These are phyloP conservation scores for Trematomus bernacchii DNA, from an alignment of 2,797 vertebrate species.

Conservation along the genomic window DNA sequence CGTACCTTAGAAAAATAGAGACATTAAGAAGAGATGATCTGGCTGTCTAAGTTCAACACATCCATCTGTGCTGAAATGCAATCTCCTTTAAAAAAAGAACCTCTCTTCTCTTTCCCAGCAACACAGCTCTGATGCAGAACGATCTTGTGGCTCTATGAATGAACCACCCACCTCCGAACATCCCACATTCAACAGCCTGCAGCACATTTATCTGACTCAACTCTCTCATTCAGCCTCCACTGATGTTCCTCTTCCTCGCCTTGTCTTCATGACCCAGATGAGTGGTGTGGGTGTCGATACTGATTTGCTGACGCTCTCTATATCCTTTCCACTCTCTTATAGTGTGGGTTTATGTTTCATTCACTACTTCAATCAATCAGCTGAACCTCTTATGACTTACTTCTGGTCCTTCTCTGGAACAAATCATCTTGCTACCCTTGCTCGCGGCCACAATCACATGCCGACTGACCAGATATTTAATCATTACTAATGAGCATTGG, in stretches of 20 bases:
- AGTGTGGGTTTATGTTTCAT: conserved; percentile 35
- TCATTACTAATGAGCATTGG: conserved; percentile 71
- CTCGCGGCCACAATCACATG: conserved; percentile 22
- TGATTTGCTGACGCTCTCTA: conserved; percentile 38
- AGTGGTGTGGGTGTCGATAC: conserved; percentile 59
- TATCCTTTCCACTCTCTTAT: conserved; percentile 2
- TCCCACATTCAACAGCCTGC: conserved; percentile 71
- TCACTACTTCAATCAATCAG: conserved; percentile 35
- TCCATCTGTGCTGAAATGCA: conserved; percentile 42
- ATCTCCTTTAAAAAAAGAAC: conserved; percentile 34
- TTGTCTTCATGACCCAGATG: conserved; percentile 64
- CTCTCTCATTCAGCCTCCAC: conserved; percentile 71
- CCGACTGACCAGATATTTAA: conserved; percentile 66
- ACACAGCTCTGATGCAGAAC: conserved; percentile 49
- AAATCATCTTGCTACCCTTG: conserved; percentile 47
- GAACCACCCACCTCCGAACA: conserved; percentile 65
- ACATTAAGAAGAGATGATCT: conserved; percentile 25
- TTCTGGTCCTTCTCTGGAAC: conserved; percentile 28
- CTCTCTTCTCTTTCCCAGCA: conserved; percentile 32
- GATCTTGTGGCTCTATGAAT: conserved; percentile 65
- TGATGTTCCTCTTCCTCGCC: conserved; percentile 63
- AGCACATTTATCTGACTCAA: conserved; percentile 76
- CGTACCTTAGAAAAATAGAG: conserved; percentile 26
- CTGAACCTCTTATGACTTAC: conserved; percentile 38
- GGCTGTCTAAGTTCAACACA: conserved; percentile 25